These are phyloP conservation scores for Scalopus aquaticus DNA, from an alignment of 2,113 vertebrate genomes.

Conservation along the genomic window DNA sequence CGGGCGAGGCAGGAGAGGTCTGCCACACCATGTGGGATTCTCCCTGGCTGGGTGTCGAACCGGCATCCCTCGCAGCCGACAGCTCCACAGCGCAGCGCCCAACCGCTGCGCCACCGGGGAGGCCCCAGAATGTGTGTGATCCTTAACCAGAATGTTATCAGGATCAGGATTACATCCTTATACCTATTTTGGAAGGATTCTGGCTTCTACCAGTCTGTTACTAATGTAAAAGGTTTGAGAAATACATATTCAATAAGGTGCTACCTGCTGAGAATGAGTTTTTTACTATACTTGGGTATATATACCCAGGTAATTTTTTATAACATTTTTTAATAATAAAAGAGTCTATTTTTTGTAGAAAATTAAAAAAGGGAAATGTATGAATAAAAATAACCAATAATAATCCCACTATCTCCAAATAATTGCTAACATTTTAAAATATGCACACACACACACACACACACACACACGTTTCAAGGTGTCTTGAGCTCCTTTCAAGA, in stretches of 20 bases:
- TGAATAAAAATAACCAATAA: conserved; percentile 7
- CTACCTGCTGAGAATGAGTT: not conserved
- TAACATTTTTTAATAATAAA: conserved; percentile 17
- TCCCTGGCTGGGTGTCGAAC: no score
- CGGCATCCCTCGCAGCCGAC: no score
- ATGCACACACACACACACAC: not conserved
- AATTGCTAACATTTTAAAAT: conserved; percentile 21
- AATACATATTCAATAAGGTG: not conserved
- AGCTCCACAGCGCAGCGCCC: no score
- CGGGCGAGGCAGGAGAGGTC: no score
- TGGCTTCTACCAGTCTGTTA: not conserved
- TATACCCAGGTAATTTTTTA: not conserved
- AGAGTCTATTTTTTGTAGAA: not conserved
- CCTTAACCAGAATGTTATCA: conserved; percentile 15
- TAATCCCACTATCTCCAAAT: not conserved
- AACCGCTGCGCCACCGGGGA: no score
- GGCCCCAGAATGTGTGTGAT: not conserved
- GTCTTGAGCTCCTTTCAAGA: conserved; percentile 10
- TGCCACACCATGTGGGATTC: no score
- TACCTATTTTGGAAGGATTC: not conserved
- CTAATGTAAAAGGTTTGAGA: not conserved
- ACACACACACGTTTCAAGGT: not conserved
- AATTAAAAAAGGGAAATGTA: not conserved
- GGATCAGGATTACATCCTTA: not conserved
- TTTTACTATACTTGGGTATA: not conserved